Evolutionary conservation across 2,888 invertebrate species (phyloP), one percentile per base, ranked within the genome.

Genomic region (Drosophila birchii): DNA sequence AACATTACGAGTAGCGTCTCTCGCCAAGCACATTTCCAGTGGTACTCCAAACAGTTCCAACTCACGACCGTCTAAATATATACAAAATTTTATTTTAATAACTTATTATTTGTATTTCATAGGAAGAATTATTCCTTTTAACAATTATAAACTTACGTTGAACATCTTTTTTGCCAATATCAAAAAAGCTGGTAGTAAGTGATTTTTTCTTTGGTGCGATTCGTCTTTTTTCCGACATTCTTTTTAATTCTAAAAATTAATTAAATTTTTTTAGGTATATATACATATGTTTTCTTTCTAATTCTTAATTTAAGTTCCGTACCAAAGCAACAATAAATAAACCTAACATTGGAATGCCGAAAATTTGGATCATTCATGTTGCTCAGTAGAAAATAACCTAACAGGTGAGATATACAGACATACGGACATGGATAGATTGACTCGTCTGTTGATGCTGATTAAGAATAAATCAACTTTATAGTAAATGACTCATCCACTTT

Each of bases 201-300:
- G 98, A 97, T 91, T 97, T 97, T 91, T 96, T 94, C 92, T 97
- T 98, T 78, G 98, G 93, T 91, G 97, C 95, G 1, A 96, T 95
- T 74, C 96, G 94, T 76, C 97, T 94, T 92, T 97, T 97, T 2
- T 96, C 95, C 88, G 96, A 47, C 47, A 84, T 75, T 41, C 38
- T 61, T 55, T 88, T 85, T 18, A 79, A 57, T 55, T 87, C 91
- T 91, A 67, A 43, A 43, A 75, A 55, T 18, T 12, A 2, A 23
- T 34, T 59, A 11, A 18, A 49, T 34, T 16, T 29, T 45, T 29
- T 34, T 34, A 4, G 34, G 34, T 3, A 34, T 34, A 23, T 16
- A 43, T 11, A 18, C 18, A 9, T 11, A 12, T 43, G 5, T 43
- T 7, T 43, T 20, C 1, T n/a, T n/a, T 47, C n/a, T n/a, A n/a